Evolutionary conservation across 2,797 vertebrate genomes (phyloP).

Genomic region (Eospalax fontanierii): DNA sequence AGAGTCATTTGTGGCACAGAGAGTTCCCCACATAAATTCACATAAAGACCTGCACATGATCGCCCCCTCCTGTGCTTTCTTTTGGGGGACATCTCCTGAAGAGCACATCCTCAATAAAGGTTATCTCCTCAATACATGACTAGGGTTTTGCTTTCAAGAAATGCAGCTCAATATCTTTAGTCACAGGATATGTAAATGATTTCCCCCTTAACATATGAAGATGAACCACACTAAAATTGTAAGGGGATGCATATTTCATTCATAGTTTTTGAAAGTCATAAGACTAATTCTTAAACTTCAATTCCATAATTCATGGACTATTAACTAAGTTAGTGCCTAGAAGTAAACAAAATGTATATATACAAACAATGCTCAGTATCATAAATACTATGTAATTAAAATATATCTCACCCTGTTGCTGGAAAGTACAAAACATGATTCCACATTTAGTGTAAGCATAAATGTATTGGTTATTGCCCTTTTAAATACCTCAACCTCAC

Average conservation of each 20-base stretch:
- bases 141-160: not conserved
- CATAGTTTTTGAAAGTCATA: not conserved
- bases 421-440: not conserved
- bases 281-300: not conserved
- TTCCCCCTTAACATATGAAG: not conserved
- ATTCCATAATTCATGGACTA: not conserved
- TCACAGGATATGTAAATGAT: not conserved
- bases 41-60: not conserved
- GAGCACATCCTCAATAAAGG: not conserved
- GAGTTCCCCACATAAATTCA: not conserved
- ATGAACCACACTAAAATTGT: not conserved
- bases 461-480: not conserved
- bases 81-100: not conserved
- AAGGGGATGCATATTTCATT: not conserved
- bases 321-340: not conserved
- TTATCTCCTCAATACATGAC: not conserved
- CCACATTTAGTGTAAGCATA: not conserved
- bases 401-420: not conserved
- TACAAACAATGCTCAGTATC: not conserved
- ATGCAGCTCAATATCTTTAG: not conserved
- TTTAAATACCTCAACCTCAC: not conserved
- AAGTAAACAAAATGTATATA: constrained; percentile 48
- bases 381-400: not conserved
- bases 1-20: not conserved
- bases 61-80: not conserved